phyloP scores from a whole-genome alignment of 2,113 vertebrate species.

The Gallinago jamesoni region DNA sequence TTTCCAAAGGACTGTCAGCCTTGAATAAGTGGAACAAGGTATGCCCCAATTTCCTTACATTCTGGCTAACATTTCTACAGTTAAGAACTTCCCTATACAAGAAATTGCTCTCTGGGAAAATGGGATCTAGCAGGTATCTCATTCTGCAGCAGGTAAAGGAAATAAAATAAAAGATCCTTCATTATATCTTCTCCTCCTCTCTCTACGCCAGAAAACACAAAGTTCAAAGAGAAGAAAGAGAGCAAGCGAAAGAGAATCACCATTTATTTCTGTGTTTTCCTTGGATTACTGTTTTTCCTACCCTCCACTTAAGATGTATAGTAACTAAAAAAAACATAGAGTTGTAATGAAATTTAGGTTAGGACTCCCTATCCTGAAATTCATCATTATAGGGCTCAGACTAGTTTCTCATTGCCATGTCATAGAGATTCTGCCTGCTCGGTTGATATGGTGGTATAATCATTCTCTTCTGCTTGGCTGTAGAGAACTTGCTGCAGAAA shows the following conservation, averaged over 20 bases:
- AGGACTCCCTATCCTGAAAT: not conserved
- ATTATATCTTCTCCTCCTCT: not conserved
- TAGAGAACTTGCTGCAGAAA: not conserved
- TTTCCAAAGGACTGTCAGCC: not conserved
- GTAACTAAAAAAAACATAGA: not conserved
- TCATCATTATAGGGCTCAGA: not conserved
- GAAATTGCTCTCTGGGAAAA: not conserved
- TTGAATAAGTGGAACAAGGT: not conserved
- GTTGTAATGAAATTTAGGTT: not conserved
- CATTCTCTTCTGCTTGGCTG: not conserved
- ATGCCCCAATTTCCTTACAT: not conserved
- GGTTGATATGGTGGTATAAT: not conserved
- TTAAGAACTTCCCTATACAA: not conserved
- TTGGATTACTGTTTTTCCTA: not conserved
- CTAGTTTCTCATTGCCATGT: not conserved
- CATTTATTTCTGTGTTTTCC: fast-evolving
- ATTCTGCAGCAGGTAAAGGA: not conserved
- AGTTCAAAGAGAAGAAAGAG: not conserved
- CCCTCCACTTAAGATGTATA: not conserved
- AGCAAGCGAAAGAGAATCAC: not conserved
- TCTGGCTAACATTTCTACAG: not conserved
- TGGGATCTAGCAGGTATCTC: not conserved
- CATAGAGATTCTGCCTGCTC: not conserved
- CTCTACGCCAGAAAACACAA: not conserved
- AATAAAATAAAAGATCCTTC: not conserved